Evolutionary conservation across 1,140 invertebrate genomes (phyloP), one percentile per base, ranked within the genome.

Genomic region (Reticulitermes speratus): DNA sequence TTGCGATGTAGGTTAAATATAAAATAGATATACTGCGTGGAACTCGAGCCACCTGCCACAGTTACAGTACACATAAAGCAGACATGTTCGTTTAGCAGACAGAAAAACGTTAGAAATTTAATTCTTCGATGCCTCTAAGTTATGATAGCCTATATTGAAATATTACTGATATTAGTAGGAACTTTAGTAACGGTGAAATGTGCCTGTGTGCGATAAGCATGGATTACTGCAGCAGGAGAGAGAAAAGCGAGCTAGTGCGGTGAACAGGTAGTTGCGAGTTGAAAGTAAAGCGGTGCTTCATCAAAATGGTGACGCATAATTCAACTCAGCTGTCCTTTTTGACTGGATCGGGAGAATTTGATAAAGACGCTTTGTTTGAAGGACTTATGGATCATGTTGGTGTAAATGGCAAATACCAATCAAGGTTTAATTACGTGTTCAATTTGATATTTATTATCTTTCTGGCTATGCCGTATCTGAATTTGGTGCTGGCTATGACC

Each of bases 381-480:
- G 88, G 90, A 19, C 86, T 94, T 19, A 90, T 94, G 88, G 89
- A 90, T 55, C 90, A 90, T 69, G 91, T 92, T 0, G 93, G 93
- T 30, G 90, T 92, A 86, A 90, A 92, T 88, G 92, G 92, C 2
- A 89, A 89, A 65, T 94, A 91, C 87, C 93, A 94, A 87, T 91
- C 89, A 25, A 88, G 90, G n/a, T 92, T 91, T 84, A 92, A 92
- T 59, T 87, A 89, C n/a, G 83, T 92, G 0, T 92, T 91, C 84
- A 91, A 92, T 44, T 90, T 90, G 38, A 87, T 91, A 3, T 88
- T 93, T 45, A 87, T 90, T 7, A 86, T 90, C 8, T 88, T 90
- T 38, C 89, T 89, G 0, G 89, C 91, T 32, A 91, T 93, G 91
- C 88, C 90, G 30, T 91, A 91, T 86, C 91, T 92, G 89, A 93